Conservation (phyloP, 1,140 invertebrate species). For the Holcopasites calliopsidis region DNA sequence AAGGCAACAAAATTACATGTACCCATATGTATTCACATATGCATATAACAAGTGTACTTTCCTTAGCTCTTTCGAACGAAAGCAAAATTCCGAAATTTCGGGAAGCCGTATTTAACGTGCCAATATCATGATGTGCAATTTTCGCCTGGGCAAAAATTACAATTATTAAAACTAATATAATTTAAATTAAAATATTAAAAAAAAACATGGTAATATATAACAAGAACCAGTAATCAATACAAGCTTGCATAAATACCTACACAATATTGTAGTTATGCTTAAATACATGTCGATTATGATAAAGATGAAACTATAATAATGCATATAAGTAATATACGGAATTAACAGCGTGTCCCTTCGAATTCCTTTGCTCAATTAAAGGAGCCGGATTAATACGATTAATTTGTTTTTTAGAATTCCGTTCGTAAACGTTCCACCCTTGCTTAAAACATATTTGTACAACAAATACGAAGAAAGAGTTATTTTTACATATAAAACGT, state of each 20-base stretch:
- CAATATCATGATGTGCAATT: no score
- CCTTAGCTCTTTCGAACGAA: not conserved
- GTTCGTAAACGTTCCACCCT: no score
- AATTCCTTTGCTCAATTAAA: slow-evolving; percentile 8
- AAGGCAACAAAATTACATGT: slow-evolving; percentile 41
- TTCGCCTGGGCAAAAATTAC: no score
- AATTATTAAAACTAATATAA: not conserved
- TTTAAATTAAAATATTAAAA: not conserved
- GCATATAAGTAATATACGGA: not conserved
- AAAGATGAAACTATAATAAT: no score
- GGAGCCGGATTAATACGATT: not conserved
- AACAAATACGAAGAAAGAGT: not conserved
- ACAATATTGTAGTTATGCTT: slow-evolving; percentile 17
- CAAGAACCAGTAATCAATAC: slow-evolving; percentile 3
- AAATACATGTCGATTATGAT: no score
- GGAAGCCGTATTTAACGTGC: no score
- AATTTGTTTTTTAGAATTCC: not conserved
- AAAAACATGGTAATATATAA: slow-evolving; percentile 7
- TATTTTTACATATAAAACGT: not conserved
- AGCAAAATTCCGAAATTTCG: no score
- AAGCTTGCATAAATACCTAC: slow-evolving; percentile 14
- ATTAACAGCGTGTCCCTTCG: not conserved
- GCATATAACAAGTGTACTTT: not conserved
- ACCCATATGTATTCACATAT: no score
- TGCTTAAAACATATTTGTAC: not conserved